phyloP scores from a whole-genome alignment of 2,797 vertebrate genomes.

The Characodon lateralis region DNA sequence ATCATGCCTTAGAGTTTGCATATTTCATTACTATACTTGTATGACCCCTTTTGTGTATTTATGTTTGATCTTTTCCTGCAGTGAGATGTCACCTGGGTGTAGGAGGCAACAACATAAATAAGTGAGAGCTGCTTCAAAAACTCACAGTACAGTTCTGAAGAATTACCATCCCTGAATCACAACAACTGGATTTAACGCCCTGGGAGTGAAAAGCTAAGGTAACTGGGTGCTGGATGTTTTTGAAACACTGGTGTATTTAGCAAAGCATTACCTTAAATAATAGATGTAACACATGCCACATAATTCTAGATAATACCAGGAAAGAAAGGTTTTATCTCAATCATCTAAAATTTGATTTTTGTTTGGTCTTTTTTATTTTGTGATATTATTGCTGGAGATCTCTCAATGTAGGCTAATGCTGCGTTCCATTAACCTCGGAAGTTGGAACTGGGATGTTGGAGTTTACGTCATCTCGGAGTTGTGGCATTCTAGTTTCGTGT shows the following conservation, averaged over 20 bases:
- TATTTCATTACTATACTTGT: neutral
- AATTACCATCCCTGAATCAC: neutral
- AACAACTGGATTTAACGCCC: neutral
- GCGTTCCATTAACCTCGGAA: too few relatives aligned
- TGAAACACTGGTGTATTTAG: neutral
- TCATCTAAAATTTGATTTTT: neutral
- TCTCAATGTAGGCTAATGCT: neutral
- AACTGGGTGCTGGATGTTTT: neutral
- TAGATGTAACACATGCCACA: neutral
- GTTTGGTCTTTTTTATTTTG: neutral
- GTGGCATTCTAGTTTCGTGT: too few relatives aligned
- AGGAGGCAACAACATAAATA: neutral
- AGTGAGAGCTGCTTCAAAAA: neutral
- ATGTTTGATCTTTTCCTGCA: slow-evolving; percentile 8
- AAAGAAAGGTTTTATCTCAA: neutral
- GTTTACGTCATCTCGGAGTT: too few relatives aligned
- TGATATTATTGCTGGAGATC: neutral
- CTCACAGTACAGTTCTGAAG: neutral
- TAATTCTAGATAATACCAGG: neutral
- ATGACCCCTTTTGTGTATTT: slow-evolving; percentile 20
- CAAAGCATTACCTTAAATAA: neutral
- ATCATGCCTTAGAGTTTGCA: neutral
- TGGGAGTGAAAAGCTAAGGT: slow-evolving; percentile 8
- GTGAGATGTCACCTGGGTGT: neutral
- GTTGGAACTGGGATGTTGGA: too few relatives aligned